A percentile compares a stretch with the other conserved stretches of the same genome.
These are phyloP conservation scores for Bos indicus DNA, from an alignment of 2,113 vertebrate species.

Conservation along the genomic window DNA sequence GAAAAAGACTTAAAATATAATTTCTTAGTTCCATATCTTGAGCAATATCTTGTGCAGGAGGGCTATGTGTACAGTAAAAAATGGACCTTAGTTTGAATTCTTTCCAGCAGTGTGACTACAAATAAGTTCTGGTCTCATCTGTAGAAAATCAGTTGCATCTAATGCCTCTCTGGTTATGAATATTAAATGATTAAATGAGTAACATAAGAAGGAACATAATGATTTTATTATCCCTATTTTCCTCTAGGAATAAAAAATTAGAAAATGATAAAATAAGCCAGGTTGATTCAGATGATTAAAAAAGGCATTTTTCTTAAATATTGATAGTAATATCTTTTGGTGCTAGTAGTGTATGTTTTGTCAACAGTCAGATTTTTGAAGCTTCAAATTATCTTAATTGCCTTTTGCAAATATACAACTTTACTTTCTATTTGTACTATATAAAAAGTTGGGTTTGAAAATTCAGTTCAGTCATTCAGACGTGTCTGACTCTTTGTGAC, in stretches of 20 bases:
- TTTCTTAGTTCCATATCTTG: neutral
- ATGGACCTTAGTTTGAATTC: neutral
- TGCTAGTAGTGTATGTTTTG: neutral
- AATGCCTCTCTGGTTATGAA: neutral
- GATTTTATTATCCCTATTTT: constrained; percentile 25
- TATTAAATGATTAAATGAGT: constrained; percentile 43
- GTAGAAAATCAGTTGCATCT: neutral
- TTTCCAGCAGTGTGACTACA: neutral
- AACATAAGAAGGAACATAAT: constrained; percentile 36
- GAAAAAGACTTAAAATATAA: neutral
- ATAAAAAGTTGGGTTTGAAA: neutral
- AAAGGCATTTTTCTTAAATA: neutral
- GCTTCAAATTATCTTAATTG: neutral
- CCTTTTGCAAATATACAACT: neutral
- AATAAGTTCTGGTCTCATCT: neutral
- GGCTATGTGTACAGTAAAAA: neutral
- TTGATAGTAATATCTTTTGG: neutral
- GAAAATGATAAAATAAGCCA: neutral
- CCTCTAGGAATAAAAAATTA: constrained; percentile 35
- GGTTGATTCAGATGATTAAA: neutral
- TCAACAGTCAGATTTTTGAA: neutral
- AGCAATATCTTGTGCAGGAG: neutral
- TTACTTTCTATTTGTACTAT: neutral
- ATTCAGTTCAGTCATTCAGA: neutral
- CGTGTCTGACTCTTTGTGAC: neutral